These are phyloP conservation scores for Cygnus buccinator DNA, from an alignment of 2,113 vertebrate species.

Conservation along the genomic window DNA sequence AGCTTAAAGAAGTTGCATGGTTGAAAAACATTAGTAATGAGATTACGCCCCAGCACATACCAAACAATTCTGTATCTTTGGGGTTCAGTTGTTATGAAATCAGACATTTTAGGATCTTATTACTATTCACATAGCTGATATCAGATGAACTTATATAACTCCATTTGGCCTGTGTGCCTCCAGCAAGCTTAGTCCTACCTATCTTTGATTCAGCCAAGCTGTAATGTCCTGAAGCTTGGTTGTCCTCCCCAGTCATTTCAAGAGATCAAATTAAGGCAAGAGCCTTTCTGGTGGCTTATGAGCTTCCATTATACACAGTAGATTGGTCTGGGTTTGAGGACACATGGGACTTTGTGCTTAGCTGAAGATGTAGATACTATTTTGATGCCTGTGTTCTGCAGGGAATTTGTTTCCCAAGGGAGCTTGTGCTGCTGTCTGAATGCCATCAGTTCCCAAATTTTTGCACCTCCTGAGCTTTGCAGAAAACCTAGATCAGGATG, in stretches of 20 bases:
- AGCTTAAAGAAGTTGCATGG: neutral
- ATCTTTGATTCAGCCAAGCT: neutral
- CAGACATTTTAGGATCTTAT: neutral
- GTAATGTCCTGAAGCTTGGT: neutral
- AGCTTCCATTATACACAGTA: neutral
- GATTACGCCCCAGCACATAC: rapidly evolving
- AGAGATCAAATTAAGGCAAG: neutral
- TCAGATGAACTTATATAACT: neutral
- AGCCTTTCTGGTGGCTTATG: neutral
- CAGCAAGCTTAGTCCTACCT: neutral
- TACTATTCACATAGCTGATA: neutral
- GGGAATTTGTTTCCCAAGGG: neutral
- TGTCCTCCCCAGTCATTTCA: neutral
- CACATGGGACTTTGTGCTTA: neutral
- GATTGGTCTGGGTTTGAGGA: neutral
- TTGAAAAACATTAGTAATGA: neutral
- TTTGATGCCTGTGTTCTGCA: neutral
- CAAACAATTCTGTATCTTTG: neutral
- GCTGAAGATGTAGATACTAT: neutral
- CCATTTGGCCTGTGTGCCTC: neutral
- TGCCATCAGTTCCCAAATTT: neutral
- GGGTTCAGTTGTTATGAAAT: neutral
- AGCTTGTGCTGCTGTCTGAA: neutral
- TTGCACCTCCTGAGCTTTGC: neutral
- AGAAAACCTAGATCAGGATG: neutral